These are phyloP conservation scores for Choristoneura fumiferana DNA, from an alignment of 1,140 invertebrate genomes.

Conservation along the genomic window DNA sequence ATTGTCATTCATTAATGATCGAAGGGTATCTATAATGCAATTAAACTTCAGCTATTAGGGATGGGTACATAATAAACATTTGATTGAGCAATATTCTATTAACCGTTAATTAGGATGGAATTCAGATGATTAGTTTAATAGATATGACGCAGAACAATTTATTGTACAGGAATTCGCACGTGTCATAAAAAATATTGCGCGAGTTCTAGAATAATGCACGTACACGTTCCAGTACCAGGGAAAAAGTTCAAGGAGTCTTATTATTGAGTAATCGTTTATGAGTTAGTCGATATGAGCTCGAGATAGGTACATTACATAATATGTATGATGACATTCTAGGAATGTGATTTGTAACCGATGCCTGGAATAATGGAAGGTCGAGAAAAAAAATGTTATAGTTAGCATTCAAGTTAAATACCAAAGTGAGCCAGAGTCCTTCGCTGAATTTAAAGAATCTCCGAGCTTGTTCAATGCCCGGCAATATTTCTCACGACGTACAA, in stretches of 20 bases:
- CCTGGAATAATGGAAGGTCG: slow-evolving; percentile 10
- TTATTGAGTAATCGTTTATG: slow-evolving; percentile 6
- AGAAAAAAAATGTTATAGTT: slow-evolving; percentile 9
- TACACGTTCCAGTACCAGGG: too few relatives aligned
- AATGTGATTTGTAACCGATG: slow-evolving; percentile 9
- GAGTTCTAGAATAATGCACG: neutral
- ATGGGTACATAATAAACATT: too few relatives aligned
- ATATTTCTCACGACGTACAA: slow-evolving; percentile 51
- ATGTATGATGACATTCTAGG: slow-evolving; percentile 9
- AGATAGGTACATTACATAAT: neutral
- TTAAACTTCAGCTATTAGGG: too few relatives aligned
- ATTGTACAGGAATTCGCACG: slow-evolving; percentile 42
- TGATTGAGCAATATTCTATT: slow-evolving; percentile 20
- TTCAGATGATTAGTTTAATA: slow-evolving; percentile 44
- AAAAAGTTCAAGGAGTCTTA: slow-evolving; percentile 13
- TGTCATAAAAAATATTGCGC: slow-evolving; percentile 29
- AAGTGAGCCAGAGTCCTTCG: slow-evolving; percentile 35
- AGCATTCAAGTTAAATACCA: slow-evolving; percentile 24
- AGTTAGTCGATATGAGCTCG: neutral
- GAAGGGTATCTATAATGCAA: too few relatives aligned
- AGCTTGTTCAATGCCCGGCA: slow-evolving; percentile 38
- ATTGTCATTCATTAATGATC: too few relatives aligned
- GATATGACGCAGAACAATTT: slow-evolving; percentile 28
- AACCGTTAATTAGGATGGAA: slow-evolving; percentile 41
- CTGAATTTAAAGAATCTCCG: slow-evolving; percentile 47